A percentile compares a stretch with the other conserved stretches of the same genome.
Conservation (phyloP, 1,140 invertebrate species). For the Hylyphantes graminicola region DNA sequence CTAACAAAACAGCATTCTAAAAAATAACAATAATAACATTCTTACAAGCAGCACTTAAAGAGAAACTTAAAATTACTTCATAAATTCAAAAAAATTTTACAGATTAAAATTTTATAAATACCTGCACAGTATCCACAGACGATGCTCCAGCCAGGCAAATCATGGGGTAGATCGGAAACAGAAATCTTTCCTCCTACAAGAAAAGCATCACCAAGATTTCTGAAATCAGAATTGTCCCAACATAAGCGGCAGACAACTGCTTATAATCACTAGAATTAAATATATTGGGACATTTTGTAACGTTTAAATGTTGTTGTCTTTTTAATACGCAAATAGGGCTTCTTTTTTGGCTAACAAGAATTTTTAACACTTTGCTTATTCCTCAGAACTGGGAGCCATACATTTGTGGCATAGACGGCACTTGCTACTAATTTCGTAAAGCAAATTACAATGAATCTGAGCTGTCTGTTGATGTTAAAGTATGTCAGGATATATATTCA, state of each 20-base stretch:
- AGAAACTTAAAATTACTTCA: neutral
- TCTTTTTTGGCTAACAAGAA: too few relatives aligned
- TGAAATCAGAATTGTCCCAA: constrained; percentile 52
- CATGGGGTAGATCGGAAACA: constrained; percentile 97
- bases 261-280: too few relatives aligned
- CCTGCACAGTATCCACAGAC: constrained; percentile 80
- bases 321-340: too few relatives aligned
- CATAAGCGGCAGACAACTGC: constrained; percentile 4
- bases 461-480: too few relatives aligned
- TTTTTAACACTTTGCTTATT: too few relatives aligned
- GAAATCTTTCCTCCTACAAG: constrained; percentile 84
- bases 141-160: constrained; percentile 89
- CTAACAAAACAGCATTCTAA: neutral
- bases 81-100: neutral
- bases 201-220: constrained; percentile 59
- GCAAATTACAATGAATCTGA: too few relatives aligned
- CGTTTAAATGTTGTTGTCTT: too few relatives aligned
- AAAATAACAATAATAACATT: neutral
- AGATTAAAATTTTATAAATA: constrained; percentile 68
- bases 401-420: too few relatives aligned
- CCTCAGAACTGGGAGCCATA: too few relatives aligned
- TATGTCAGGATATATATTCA: too few relatives aligned
- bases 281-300: too few relatives aligned
- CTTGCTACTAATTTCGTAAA: too few relatives aligned
- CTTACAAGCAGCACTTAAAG: neutral